Evolutionary conservation across 1,140 invertebrate genomes (phyloP).

Genomic region (Ceratina japonica): DNA sequence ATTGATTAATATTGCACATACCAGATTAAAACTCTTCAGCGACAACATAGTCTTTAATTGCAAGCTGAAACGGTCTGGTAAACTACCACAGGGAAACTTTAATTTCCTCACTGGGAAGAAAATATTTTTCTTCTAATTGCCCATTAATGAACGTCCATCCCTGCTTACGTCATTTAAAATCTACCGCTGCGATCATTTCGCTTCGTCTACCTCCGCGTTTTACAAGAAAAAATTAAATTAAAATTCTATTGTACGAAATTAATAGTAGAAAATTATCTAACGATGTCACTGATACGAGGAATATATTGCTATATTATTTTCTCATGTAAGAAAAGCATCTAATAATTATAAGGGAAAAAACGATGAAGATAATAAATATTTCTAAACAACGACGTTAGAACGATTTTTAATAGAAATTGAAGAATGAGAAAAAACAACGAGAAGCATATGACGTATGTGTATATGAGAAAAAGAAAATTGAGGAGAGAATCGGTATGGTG

Average conservation of each 20-base stretch:
- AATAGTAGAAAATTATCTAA: no score
- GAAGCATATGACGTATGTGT: not conserved
- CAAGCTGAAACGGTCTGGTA: not conserved
- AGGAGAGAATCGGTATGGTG: not conserved
- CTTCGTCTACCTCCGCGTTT: not conserved
- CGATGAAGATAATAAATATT: no score
- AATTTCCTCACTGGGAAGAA: not conserved
- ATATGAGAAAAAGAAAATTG: not conserved
- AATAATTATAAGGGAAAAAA: not conserved
- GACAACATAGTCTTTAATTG: not conserved
- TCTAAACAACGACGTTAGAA: no score
- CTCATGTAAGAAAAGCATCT: no score
- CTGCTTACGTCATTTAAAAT: not conserved
- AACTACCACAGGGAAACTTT: not conserved
- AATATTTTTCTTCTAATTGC: conserved; percentile 40
- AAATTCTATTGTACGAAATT: not conserved
- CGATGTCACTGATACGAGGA: no score
- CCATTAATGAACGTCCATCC: not conserved
- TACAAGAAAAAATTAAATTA: not conserved
- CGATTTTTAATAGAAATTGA: not conserved
- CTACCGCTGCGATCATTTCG: not conserved
- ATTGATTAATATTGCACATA: no score
- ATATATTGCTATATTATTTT: no score
- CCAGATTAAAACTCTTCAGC: no score
- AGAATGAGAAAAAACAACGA: not conserved